Evolutionary conservation across 2,797 vertebrate species (phyloP), one percentile per base, ranked within the genome.

Genomic region (Masticophis lateralis): DNA sequence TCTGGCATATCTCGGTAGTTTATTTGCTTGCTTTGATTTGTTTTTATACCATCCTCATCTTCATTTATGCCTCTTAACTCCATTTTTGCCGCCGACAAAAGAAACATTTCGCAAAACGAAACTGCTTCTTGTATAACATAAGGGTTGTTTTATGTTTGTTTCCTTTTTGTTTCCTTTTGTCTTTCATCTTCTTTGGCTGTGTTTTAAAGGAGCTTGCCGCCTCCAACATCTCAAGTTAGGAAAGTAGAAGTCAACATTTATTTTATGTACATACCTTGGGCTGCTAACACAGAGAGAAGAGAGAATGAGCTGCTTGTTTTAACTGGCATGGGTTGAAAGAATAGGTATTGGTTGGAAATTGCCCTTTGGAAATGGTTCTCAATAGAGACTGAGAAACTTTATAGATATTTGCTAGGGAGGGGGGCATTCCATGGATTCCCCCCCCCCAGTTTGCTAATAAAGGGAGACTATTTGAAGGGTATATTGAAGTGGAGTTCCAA

Each of bases 1-100:
- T 94, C 95, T 97, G 96, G 95, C 95, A 96, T 96, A 93, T 95
- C 94, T 95, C 94, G 95, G 95, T 95, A 95, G 95, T 94, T 3
- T 9, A 93, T 95, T 93, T 53, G 56, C 22, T 89, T 57, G 47
- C n/a, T 89, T 57, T 37, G 79, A 47, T 61, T 32, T n/a, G 6
- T 92, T 87, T 91, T 83, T 74, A 87, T 91, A 91, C 94, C 95
- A 95, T 91, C 93, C 92, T 93, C 1, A 59, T 79, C 92, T 47
- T 83, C 90, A 91, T 88, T 90, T 79, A 92, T 94, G 91, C 47
- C 92, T 92, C 90, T 86, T 86, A 90, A 20, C 27, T 93, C 91
- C 37, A 18, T 93, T 74, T 88, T 87, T 94, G 91, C 93, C 90
- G 66, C 90, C 11, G 12, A 88, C 94, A 89, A 43, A 27, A 91